Evolutionary conservation across 2,888 invertebrate genomes (phyloP).

Genomic region (Eilema griseolum): DNA sequence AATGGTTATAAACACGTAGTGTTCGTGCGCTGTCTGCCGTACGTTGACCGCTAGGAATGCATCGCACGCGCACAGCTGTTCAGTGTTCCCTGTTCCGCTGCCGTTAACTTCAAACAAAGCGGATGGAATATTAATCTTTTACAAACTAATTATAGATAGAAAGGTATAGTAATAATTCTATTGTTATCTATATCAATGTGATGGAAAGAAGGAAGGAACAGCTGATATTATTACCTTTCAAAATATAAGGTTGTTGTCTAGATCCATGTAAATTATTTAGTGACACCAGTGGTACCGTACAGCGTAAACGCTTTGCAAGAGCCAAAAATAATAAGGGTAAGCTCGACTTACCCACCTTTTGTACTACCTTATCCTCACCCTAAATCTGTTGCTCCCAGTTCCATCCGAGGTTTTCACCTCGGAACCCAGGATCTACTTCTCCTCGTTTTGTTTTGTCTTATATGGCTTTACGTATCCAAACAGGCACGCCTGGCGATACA

Average conservation of each 20-base stretch:
- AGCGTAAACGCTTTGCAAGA: neutral
- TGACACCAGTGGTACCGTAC: neutral
- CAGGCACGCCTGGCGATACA: no score
- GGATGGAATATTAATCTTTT: constrained; percentile 15
- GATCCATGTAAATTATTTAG: neutral
- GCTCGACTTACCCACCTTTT: neutral
- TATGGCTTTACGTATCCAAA: no score
- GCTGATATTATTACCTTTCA: neutral
- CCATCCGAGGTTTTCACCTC: no score
- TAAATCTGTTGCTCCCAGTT: no score
- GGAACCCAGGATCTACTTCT: no score
- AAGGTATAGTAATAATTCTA: neutral
- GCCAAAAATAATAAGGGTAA: neutral
- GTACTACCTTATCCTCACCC: no score
- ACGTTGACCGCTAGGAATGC: constrained; percentile 81
- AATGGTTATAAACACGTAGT: constrained; percentile 26
- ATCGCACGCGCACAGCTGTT: constrained; percentile 65
- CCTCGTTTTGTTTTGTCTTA: no score
- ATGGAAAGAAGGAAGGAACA: neutral
- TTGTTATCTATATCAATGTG: neutral
- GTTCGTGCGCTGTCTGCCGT: constrained; percentile 56
- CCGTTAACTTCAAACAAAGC: constrained; percentile 35
- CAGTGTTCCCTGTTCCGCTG: constrained; percentile 63
- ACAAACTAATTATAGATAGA: constrained; percentile 10
- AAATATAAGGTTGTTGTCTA: neutral